Evolutionary conservation across 1,140 invertebrate species (phyloP).

Genomic region (Heliconius congener): DNA sequence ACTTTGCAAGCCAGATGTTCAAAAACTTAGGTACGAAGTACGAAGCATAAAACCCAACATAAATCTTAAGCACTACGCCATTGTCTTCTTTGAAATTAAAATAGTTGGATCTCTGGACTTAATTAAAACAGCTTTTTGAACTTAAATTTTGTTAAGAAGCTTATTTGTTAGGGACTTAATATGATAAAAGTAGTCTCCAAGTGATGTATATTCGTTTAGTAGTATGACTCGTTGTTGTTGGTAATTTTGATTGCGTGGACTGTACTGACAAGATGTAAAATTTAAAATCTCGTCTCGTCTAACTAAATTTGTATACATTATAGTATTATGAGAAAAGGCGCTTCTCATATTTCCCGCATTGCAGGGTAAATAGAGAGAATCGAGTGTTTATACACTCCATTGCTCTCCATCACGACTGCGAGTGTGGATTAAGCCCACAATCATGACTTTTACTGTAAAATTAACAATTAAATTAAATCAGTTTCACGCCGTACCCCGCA

Average conservation of each 20-base stretch:
- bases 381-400: too few relatives aligned
- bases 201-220: not conserved
- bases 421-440: too few relatives aligned
- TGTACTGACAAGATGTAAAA: too few relatives aligned
- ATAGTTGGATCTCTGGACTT: not conserved
- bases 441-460: too few relatives aligned
- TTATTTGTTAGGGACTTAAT: not conserved
- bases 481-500: not conserved
- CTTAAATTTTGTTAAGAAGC: not conserved
- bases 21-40: not conserved
- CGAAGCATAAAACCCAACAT: not conserved
- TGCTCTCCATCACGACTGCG: too few relatives aligned
- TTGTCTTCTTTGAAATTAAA: slow-evolving; percentile 7
- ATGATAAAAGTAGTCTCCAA: not conserved
- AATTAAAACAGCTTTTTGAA: slow-evolving; percentile 5
- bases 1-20: not conserved
- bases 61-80: not conserved
- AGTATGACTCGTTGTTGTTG: too few relatives aligned
- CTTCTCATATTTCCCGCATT: too few relatives aligned
- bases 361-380: too few relatives aligned
- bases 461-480: not conserved
- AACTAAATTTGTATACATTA: too few relatives aligned
- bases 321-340: too few relatives aligned
- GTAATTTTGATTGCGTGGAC: too few relatives aligned
- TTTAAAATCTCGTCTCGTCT: too few relatives aligned